A percentile compares a stretch with the other conserved stretches of the same genome.
These are phyloP conservation scores for Neosilurus hyrtlii DNA, from an alignment of 2,797 vertebrate genomes.

Conservation along the genomic window DNA sequence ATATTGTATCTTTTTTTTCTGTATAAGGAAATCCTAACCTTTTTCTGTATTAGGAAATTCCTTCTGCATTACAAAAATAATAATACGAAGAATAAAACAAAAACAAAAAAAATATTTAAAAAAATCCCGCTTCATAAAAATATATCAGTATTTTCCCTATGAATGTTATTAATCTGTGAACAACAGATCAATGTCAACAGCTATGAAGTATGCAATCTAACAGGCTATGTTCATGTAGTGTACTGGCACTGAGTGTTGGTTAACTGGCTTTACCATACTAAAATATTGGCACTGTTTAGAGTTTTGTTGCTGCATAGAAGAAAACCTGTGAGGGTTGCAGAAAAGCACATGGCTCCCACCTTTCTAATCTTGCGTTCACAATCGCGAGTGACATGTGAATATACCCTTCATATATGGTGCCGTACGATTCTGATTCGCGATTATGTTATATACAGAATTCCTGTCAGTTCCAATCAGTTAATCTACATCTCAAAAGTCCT, in stretches of 20 bases:
- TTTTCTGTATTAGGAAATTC: neutral
- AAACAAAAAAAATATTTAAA: neutral
- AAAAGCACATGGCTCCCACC: neutral
- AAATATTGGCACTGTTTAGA: constrained; percentile 14
- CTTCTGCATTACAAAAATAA: constrained; percentile 4
- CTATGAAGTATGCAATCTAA: neutral
- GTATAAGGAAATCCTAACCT: too few species aligned
- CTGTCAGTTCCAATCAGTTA: neutral
- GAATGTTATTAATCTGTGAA: neutral
- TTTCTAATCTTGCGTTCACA: neutral
- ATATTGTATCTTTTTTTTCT: neutral
- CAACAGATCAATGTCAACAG: neutral
- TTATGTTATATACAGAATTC: neutral
- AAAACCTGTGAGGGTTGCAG: constrained; percentile 22
- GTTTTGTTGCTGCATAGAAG: constrained; percentile 31
- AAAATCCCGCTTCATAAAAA: constrained; percentile 7
- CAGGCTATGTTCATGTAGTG: constrained; percentile 20
- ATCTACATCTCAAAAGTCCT: neutral
- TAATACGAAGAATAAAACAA: neutral
- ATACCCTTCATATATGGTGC: constrained; percentile 6
- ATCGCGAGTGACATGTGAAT: neutral
- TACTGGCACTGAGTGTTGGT: constrained; percentile 21
- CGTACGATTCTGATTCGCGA: neutral
- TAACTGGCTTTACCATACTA: neutral
- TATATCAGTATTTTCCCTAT: constrained; percentile 15